Evolutionary conservation across 2,888 invertebrate species (phyloP).

Genomic region (Hypercompe scribonia): DNA sequence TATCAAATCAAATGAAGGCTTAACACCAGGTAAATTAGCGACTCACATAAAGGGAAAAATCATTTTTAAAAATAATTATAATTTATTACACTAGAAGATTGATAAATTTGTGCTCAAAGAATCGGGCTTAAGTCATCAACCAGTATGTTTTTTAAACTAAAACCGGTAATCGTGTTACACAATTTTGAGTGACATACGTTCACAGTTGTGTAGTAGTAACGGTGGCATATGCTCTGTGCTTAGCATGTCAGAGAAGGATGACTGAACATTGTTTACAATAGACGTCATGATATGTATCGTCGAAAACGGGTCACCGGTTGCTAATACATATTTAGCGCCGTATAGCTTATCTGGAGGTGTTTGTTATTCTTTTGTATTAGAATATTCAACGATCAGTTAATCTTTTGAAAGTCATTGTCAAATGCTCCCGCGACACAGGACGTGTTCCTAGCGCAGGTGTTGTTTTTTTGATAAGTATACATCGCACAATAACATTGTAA

Average conservation of each 20-base stretch:
- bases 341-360: neutral
- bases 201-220: slow-evolving; percentile 25
- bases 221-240: slow-evolving; percentile 33
- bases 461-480: neutral
- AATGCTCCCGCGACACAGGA: neutral
- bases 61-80: neutral
- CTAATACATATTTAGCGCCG: slow-evolving; percentile 7
- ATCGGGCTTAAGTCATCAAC: neutral
- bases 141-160: slow-evolving; percentile 10
- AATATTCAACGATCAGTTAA: neutral
- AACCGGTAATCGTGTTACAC: slow-evolving; percentile 29
- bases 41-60: neutral
- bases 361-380: slow-evolving; percentile 12
- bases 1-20: neutral
- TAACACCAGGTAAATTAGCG: neutral
- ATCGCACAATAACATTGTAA: neutral
- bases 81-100: neutral
- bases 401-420: neutral
- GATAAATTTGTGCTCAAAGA: neutral
- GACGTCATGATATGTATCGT: slow-evolving; percentile 19
- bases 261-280: slow-evolving; percentile 43
- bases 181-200: slow-evolving; percentile 36
- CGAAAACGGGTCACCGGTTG: slow-evolving; percentile 42
- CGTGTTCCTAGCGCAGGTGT: neutral
- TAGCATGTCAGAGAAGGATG: slow-evolving; percentile 37